Conservation (phyloP, 2,888 invertebrate genomes). For the Rhimphoctona megacephalus region DNA sequence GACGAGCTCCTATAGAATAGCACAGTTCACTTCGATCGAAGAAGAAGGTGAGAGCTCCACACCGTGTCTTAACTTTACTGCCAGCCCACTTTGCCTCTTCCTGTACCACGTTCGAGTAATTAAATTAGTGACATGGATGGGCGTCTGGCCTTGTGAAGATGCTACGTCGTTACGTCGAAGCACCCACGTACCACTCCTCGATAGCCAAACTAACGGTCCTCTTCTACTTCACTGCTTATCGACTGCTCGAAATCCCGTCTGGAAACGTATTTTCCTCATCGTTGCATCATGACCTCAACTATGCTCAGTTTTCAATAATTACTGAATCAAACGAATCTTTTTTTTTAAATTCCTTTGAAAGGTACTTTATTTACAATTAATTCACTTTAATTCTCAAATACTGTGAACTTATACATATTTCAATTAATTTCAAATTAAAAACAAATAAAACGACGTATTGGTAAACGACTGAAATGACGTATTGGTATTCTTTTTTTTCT, state of each 20-base stretch:
- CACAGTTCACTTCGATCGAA: slow-evolving; percentile 48
- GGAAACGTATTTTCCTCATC: slow-evolving; percentile 34
- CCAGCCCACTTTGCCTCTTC: slow-evolving; percentile 40
- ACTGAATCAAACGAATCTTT: slow-evolving; percentile 25
- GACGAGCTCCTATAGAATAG: slow-evolving; percentile 39
- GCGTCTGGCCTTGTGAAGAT: slow-evolving; percentile 65
- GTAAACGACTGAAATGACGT: neutral
- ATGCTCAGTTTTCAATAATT: slow-evolving; percentile 43
- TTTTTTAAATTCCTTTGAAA: slow-evolving; percentile 10
- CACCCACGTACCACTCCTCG: slow-evolving; percentile 65
- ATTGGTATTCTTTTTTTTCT: neutral
- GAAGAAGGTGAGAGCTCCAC: slow-evolving; percentile 53
- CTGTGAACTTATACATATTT: neutral
- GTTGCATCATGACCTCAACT: slow-evolving; percentile 30
- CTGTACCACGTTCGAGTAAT: slow-evolving; percentile 66
- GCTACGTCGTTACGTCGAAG: slow-evolving; percentile 64
- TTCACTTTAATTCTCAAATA: too few relatives aligned
- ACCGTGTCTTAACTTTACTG: slow-evolving; percentile 44
- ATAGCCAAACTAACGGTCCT: slow-evolving; percentile 65
- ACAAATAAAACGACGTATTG: too few relatives aligned
- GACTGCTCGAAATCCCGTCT: slow-evolving; percentile 61
- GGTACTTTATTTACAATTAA: neutral
- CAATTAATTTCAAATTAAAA: neutral
- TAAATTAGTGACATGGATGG: slow-evolving; percentile 67
- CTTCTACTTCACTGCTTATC: slow-evolving; percentile 57